phyloP scores from a whole-genome alignment of 1,140 invertebrate species.

The Spodoptera frugiperda region DNA sequence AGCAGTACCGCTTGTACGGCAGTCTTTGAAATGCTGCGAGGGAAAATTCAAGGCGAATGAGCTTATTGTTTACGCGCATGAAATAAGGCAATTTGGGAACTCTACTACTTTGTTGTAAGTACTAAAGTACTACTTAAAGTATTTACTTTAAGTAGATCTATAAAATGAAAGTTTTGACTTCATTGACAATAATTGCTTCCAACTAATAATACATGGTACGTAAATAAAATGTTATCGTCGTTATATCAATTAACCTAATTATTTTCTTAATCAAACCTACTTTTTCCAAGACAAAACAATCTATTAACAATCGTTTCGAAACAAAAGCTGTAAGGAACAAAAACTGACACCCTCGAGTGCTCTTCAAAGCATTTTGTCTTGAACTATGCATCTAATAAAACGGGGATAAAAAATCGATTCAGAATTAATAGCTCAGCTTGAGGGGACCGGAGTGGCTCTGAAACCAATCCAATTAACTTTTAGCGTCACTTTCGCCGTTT shows the following conservation, averaged over 20 bases:
- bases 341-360: neutral
- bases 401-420: constrained; percentile 39
- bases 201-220: no score
- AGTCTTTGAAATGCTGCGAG: constrained; percentile 48
- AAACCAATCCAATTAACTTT: constrained; percentile 49
- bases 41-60: constrained; percentile 49
- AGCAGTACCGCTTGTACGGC: constrained; percentile 46
- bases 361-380: constrained; percentile 25
- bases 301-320: no score
- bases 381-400: constrained; percentile 43
- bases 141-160: neutral
- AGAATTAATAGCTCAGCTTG: constrained; percentile 40
- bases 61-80: constrained; percentile 50
- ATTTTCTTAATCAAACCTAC: no score
- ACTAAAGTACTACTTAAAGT: no score
- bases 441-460: constrained; percentile 17
- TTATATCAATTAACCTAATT: no score
- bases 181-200: no score
- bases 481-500: constrained; percentile 38
- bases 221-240: no score
- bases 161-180: neutral
- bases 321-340: neutral
- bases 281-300: no score
- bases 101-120: neutral
- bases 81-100: constrained; percentile 6